Evolutionary conservation across 2,113 vertebrate genomes (phyloP).

Genomic region (Aegotheles bennettii): DNA sequence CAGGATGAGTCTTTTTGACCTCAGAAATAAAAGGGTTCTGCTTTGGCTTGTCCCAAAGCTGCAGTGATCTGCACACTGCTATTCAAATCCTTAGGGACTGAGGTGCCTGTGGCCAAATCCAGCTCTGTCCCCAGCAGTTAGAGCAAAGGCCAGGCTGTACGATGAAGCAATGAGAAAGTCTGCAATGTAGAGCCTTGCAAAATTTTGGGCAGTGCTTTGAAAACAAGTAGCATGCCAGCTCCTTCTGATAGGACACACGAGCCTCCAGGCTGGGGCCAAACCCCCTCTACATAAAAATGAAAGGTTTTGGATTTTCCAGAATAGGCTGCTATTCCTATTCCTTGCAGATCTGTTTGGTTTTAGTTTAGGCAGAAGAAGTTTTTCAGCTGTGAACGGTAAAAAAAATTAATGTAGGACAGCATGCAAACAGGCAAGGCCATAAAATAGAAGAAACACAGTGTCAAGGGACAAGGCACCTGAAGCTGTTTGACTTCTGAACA

Average conservation of each 20-base stretch:
- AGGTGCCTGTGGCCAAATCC: neutral
- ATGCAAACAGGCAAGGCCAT: neutral
- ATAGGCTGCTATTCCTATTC: neutral
- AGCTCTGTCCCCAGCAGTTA: neutral
- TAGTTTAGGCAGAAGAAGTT: neutral
- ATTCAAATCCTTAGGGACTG: neutral
- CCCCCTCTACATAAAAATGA: neutral
- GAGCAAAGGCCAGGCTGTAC: neutral
- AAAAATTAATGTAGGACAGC: neutral
- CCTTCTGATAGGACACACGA: neutral
- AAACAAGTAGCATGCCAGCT: neutral
- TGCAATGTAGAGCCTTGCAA: too few species aligned
- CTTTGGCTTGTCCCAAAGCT: neutral
- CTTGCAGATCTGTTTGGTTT: neutral
- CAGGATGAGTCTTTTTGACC: neutral
- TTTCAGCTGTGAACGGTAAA: neutral
- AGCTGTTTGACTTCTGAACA: neutral
- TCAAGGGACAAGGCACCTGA: neutral
- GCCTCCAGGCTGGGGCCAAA: neutral
- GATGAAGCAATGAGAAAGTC: rapidly evolving
- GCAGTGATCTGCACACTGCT: neutral
- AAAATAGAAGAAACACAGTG: neutral
- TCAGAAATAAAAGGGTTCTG: neutral
- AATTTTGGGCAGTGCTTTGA: neutral
- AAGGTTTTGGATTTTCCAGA: neutral